Base-by-base conservation (phyloP, 2,113 vertebrate species). In the Macaca mulatta region DNA sequence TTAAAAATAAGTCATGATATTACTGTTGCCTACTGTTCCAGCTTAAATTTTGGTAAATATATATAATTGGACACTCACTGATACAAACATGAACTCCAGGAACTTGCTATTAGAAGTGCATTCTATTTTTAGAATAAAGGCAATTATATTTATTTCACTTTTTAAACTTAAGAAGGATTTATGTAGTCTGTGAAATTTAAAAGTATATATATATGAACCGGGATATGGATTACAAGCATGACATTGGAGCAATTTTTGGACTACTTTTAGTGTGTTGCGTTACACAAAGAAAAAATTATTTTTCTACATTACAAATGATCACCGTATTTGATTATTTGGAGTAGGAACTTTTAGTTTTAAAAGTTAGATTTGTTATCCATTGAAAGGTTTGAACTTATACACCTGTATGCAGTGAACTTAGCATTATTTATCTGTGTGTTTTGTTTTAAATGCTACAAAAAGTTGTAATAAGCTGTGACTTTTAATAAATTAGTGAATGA, bases 401-500 rank as follows among this genome's bases (percentile, higher is more conserved):
- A 70, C 40, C 23, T 94, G 7, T 92, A 52, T 90, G 86, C 30
- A 84, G n/a, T 94, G 52, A 48, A 43, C 5, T 40, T 88, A 90
- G 72, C 77, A 74, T 38, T 96, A 64, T 93, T 93, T 97, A 75
- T 77, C 9, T 96, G 23, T 50, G 16, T 81, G 78, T 5, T 38
- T 90, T 96, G 25, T 72, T 93, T 92, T 81, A 52, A 96, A 88
- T 93, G 23, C 35, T 16, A 74, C 74, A 30, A 90, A 80, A 59
- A 90, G 77, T 87, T 80, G 1, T 59, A 87, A 48, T 86, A 80
- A 90, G 17, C 23, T 38, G 2, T 85, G 55, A 72, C 20, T 17
- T 96, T 97, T 61, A 87, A 25, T 96, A 94, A 85, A 30, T 97
- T 95, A 83, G 25, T 88, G 55, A 97, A 79, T 74, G 6, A 30